phyloP scores from a whole-genome alignment of 2,113 vertebrate species.

The Bettongia penicillata region DNA sequence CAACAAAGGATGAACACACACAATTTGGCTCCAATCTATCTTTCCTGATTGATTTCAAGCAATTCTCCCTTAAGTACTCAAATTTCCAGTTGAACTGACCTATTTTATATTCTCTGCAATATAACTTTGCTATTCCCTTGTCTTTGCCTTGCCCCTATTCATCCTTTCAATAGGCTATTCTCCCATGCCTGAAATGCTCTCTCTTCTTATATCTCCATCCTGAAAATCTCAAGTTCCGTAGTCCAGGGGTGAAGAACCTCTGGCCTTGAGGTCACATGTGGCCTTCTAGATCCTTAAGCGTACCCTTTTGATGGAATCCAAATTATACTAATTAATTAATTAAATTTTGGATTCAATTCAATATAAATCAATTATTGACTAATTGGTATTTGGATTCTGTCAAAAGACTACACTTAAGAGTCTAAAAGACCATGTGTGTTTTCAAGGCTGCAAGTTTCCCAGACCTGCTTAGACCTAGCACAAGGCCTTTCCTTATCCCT shows the following conservation, averaged over 20 bases:
- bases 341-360: no score
- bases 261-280: no score
- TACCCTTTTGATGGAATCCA: no score
- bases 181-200: neutral
- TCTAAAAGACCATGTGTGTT: no score
- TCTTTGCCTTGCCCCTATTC: neutral
- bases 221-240: neutral
- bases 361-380: no score
- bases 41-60: neutral
- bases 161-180: neutral
- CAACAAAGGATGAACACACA: no score
- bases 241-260: no score
- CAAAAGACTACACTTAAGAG: no score
- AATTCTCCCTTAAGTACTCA: neutral
- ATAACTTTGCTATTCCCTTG: neutral
- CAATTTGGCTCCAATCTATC: neutral
- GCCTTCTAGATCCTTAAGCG: no score
- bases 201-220: neutral
- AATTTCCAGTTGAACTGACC: neutral
- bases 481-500: neutral
- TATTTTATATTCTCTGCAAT: neutral
- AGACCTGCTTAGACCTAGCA: neutral
- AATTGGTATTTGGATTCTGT: no score
- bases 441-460: no score
- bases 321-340: no score